These are phyloP conservation scores for Ancistrus triradiatus DNA, from an alignment of 2,113 vertebrate species.

Conservation along the genomic window DNA sequence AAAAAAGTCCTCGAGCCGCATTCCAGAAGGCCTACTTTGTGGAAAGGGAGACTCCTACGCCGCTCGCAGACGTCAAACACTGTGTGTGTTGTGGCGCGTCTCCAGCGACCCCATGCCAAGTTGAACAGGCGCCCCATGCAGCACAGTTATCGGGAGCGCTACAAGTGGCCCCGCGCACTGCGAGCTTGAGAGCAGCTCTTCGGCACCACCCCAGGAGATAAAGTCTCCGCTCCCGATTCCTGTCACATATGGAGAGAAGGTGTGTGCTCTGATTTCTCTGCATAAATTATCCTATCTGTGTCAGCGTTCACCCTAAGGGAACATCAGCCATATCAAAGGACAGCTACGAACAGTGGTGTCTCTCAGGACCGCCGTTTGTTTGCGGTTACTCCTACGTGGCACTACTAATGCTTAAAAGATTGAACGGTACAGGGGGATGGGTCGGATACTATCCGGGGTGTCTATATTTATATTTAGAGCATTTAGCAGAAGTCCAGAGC, in stretches of 20 bases:
- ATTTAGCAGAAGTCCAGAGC: too few species aligned
- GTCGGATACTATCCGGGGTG: too few species aligned
- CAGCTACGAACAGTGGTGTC: neutral
- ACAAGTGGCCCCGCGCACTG: constrained; percentile 27
- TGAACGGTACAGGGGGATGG: too few species aligned
- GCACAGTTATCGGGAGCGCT: constrained; percentile 14
- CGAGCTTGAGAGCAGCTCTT: constrained; percentile 23
- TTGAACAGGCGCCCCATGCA: constrained; percentile 20
- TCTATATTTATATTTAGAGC: too few species aligned
- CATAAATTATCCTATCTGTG: constrained; percentile 24
- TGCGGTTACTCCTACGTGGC: neutral
- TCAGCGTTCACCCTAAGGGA: constrained; percentile 19
- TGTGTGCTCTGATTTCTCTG: neutral
- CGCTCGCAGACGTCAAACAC: constrained; percentile 5
- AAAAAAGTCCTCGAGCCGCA: constrained; percentile 7
- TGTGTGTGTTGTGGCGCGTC: constrained; percentile 17
- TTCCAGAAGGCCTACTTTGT: constrained; percentile 11
- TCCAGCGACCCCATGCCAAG: constrained; percentile 24
- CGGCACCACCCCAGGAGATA: constrained; percentile 18
- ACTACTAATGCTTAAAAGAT: too few species aligned
- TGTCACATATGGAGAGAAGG: constrained; percentile 5
- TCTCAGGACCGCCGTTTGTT: neutral
- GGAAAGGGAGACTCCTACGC: neutral
- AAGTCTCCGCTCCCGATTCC: constrained; percentile 18
- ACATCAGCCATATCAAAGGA: constrained; percentile 21